A percentile compares a stretch with the other conserved stretches of the same genome.
Evolutionary conservation across 2,888 invertebrate genomes (phyloP).

Genomic region (Scaptomyza caliginosa): DNA sequence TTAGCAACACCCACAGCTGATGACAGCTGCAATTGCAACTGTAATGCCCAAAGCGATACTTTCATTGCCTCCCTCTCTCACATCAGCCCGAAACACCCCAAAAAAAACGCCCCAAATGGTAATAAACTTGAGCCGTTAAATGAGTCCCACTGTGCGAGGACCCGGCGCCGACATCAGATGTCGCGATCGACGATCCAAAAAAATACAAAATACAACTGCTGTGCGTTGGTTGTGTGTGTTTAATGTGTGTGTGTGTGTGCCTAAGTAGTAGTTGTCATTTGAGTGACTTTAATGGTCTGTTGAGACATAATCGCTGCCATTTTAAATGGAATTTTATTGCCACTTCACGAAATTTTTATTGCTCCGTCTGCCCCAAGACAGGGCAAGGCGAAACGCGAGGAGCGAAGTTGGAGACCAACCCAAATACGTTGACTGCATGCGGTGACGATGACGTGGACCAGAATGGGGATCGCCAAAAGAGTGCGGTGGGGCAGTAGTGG

Average conservation of each 20-base stretch:
- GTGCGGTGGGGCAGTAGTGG: background rate
- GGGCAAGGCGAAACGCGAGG: slow-evolving; percentile 16
- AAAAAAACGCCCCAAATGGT: slow-evolving; percentile 13
- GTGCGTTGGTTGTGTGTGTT: slow-evolving; percentile 26
- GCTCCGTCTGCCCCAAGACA: slow-evolving; percentile 35
- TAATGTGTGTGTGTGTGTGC: slow-evolving; percentile 58
- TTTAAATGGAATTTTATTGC: slow-evolving; percentile 84
- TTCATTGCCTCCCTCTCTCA: slow-evolving; percentile 7
- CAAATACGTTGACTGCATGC: slow-evolving; percentile 61
- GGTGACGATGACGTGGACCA: slow-evolving; percentile 64
- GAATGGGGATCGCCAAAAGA: background rate
- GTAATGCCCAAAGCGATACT: slow-evolving; percentile 15
- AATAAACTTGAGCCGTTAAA: slow-evolving; percentile 52
- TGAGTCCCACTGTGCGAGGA: slow-evolving; percentile 67
- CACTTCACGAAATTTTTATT: slow-evolving; percentile 81
- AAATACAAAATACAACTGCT: slow-evolving; percentile 15
- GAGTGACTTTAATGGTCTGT: slow-evolving; percentile 84
- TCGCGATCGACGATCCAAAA: slow-evolving; percentile 67
- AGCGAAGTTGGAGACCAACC: slow-evolving; percentile 36
- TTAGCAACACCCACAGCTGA: background rate
- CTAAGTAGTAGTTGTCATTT: slow-evolving; percentile 83
- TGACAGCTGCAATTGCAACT: slow-evolving; percentile 14
- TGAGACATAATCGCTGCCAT: slow-evolving; percentile 84
- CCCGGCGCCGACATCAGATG: slow-evolving; percentile 69
- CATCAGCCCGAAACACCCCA: background rate